Percentiles rank a stretch among this genome's conserved stretches.
These are phyloP conservation scores for Stomorhina lunata DNA, from an alignment of 2,888 invertebrate species.

Conservation along the genomic window DNA sequence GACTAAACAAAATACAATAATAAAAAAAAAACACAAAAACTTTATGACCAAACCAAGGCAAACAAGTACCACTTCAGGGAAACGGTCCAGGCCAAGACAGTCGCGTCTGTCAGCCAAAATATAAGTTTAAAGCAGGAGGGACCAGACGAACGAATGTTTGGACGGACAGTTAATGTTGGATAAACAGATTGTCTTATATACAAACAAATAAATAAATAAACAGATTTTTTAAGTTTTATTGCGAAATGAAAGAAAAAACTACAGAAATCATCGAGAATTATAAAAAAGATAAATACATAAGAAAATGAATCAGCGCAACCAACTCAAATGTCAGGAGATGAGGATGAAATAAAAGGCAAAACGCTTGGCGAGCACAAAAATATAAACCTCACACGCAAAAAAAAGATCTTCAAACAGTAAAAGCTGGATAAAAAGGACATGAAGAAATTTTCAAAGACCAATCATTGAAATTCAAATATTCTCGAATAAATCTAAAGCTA, in stretches of 20 bases:
- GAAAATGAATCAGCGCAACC: constrained; percentile 36
- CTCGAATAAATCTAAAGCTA: too few relatives aligned
- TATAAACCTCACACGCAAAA: constrained; percentile 31
- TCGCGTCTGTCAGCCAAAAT: too few relatives aligned
- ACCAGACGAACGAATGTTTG: constrained; percentile 29
- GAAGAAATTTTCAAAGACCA: too few relatives aligned
- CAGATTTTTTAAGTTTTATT: constrained; percentile 29
- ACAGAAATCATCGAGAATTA: constrained; percentile 26
- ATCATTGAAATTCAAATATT: too few relatives aligned
- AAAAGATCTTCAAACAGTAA: constrained; percentile 22
- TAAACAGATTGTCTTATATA: constrained; percentile 23
- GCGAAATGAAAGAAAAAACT: constrained; percentile 28
- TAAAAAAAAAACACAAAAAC: constrained; percentile 24
- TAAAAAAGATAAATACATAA: constrained; percentile 17
- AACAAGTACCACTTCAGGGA: constrained; percentile 68
- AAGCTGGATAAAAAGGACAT: neutral
- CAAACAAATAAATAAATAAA: constrained; percentile 37
- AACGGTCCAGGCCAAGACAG: constrained; percentile 31
- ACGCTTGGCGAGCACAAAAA: neutral
- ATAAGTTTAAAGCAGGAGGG: too few relatives aligned
- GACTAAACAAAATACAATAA: constrained; percentile 8
- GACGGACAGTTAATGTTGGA: constrained; percentile 43
- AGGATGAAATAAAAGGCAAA: constrained; percentile 15
- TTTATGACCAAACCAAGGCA: constrained; percentile 69
- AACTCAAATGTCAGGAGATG: constrained; percentile 49